Evolutionary conservation across 2,113 vertebrate species (phyloP).

Genomic region (Phyllostomus hastatus): DNA sequence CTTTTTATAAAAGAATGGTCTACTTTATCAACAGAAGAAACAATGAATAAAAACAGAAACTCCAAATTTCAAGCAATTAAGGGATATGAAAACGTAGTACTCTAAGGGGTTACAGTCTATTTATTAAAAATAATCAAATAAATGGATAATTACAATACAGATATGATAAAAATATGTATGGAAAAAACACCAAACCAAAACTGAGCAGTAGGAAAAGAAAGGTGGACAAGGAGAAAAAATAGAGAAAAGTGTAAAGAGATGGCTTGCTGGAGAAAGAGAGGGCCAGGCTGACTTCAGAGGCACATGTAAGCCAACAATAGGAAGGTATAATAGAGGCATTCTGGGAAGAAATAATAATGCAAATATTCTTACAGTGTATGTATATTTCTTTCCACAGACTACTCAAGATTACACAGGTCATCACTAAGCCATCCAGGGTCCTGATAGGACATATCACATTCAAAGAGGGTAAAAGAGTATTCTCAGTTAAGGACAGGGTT

Average conservation of each 20-base stretch:
- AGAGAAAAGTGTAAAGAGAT: background rate
- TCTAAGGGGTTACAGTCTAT: background rate
- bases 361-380: background rate
- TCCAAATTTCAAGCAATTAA: background rate
- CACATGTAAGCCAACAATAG: background rate
- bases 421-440: background rate
- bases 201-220: background rate
- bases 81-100: background rate
- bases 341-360: background rate
- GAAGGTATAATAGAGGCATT: background rate
- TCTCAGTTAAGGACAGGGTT: background rate
- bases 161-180: background rate
- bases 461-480: background rate
- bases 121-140: background rate
- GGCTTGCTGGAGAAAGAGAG: background rate
- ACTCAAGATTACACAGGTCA: background rate
- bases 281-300: background rate
- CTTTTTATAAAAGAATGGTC: background rate
- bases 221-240: background rate
- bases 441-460: background rate
- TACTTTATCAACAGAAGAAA: background rate
- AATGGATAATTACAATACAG: background rate
- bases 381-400: background rate
- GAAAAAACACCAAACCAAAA: background rate
- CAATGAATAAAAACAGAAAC: background rate